Percentiles rank a stretch among this genome's conserved stretches.
These are phyloP conservation scores for Peribatodes rhomboidaria DNA, from an alignment of 2,888 invertebrate species.

Conservation along the genomic window DNA sequence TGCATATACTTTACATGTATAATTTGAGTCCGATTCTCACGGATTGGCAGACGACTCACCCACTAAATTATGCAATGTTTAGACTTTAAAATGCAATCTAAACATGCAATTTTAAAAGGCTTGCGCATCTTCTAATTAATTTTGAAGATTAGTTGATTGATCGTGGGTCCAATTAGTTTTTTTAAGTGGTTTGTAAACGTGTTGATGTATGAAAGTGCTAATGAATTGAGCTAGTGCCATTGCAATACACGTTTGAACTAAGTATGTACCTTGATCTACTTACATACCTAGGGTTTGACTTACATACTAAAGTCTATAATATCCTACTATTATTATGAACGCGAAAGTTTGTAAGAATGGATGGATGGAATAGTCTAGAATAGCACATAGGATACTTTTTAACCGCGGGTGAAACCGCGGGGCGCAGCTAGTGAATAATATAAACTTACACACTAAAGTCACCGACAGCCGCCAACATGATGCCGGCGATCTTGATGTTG, in stretches of 20 bases:
- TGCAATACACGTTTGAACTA: conserved; percentile 3
- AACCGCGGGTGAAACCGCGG: too few relatives aligned
- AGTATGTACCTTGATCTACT: too few relatives aligned
- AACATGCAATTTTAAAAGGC: conserved; percentile 25
- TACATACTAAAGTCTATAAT: too few relatives aligned
- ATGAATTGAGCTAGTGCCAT: background rate
- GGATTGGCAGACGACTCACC: conserved; percentile 31
- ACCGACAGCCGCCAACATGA: too few relatives aligned
- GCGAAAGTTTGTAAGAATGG: too few relatives aligned
- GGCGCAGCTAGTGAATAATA: too few relatives aligned
- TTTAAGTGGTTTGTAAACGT: conserved; percentile 9
- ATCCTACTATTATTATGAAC: too few relatives aligned
- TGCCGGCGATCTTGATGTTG: too few relatives aligned
- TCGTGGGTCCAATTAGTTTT: conserved; percentile 4
- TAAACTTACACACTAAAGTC: too few relatives aligned
- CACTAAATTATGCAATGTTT: conserved; percentile 25
- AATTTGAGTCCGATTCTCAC: conserved; percentile 27
- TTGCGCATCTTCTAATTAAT: conserved; percentile 29
- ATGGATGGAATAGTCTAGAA: too few relatives aligned
- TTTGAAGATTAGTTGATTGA: conserved; percentile 26
- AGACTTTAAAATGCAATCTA: conserved; percentile 22
- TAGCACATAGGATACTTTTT: too few relatives aligned
- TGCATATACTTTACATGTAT: conserved; percentile 32
- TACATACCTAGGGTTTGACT: too few relatives aligned
- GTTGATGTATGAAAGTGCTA: conserved; percentile 1